These are phyloP conservation scores for Pogona vitticeps DNA, from an alignment of 2,113 vertebrate species.

Conservation along the genomic window DNA sequence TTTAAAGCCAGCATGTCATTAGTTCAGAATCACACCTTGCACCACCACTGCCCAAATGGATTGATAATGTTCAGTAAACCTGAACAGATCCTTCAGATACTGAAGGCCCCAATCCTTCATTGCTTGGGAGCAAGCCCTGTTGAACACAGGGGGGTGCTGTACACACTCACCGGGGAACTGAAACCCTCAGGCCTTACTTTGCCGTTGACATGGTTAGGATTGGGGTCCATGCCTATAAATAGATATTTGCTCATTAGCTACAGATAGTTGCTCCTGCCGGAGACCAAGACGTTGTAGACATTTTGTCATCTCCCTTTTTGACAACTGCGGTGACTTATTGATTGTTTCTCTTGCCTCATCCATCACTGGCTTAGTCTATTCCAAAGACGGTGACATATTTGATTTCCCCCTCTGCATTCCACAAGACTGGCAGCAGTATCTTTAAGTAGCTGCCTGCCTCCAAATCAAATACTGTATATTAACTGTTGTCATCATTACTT, in stretches of 20 bases:
- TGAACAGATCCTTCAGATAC: no score
- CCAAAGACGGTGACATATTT: not conserved
- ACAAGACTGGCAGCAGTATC: not conserved
- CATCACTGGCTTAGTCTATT: not conserved
- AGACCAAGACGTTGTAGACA: not conserved
- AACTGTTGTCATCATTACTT: not conserved
- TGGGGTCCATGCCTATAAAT: not conserved
- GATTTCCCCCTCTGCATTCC: not conserved
- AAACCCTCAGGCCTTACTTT: not conserved
- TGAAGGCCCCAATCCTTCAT: no score
- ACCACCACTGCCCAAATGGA: not conserved
- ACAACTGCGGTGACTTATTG: slow-evolving; percentile 5
- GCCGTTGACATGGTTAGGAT: not conserved
- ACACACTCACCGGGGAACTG: no score
- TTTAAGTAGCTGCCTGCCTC: not conserved
- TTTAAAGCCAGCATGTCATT: no score
- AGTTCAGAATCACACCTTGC: not conserved
- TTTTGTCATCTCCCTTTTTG: slow-evolving; percentile 5
- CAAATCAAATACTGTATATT: not conserved
- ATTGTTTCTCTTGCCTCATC: slow-evolving; percentile 2
- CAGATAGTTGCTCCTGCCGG: slow-evolving; percentile 13
- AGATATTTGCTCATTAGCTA: not conserved
- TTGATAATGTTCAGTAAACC: not conserved
- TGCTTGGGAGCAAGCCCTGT: no score
- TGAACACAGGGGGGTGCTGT: no score